These are phyloP conservation scores for Stichopus chloronotus DNA, from an alignment of 35 echinoderm and acorn worm species.

Conservation along the genomic window DNA sequence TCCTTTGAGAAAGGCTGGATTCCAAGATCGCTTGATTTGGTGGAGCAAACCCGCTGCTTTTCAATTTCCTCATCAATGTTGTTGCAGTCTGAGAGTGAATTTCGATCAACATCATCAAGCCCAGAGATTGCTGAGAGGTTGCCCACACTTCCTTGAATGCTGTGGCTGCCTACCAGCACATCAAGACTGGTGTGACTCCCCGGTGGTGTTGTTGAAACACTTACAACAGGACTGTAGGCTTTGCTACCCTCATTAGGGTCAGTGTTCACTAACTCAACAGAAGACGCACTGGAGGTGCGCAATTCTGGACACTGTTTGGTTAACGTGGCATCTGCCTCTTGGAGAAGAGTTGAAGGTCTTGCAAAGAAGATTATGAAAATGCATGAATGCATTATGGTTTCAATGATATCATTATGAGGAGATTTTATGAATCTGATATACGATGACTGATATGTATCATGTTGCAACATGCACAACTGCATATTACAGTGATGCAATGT, in stretches of 20 bases:
- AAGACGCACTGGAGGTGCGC: conserved; percentile 57
- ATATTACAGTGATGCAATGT: too few species aligned
- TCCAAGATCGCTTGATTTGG: conserved; percentile 50
- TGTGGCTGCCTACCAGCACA: conserved; percentile 42
- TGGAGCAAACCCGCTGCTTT: conserved; percentile 28
- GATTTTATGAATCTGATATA: too few species aligned
- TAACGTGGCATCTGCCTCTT: conserved; percentile 51
- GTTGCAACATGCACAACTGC: too few species aligned
- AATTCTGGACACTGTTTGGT: not conserved
- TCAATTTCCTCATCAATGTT: not conserved
- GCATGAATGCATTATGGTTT: not conserved
- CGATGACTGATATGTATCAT: too few species aligned
- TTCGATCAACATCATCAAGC: not conserved
- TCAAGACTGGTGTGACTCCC: conserved; percentile 61
- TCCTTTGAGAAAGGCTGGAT: conserved; percentile 46
- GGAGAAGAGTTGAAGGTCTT: conserved; percentile 78
- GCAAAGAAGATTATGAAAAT: too few species aligned
- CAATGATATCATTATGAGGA: too few species aligned
- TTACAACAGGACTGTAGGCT: not conserved
- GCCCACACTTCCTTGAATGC: conserved; percentile 42
- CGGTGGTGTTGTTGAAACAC: conserved; percentile 51
- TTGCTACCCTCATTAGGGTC: conserved; percentile 15
- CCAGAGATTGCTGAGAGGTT: conserved; percentile 46
- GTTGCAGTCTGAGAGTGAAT: not conserved
- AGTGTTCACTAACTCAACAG: conserved; percentile 70